Evolutionary conservation across 2,888 invertebrate genomes (phyloP).

Genomic region (Mythimna pallens): DNA sequence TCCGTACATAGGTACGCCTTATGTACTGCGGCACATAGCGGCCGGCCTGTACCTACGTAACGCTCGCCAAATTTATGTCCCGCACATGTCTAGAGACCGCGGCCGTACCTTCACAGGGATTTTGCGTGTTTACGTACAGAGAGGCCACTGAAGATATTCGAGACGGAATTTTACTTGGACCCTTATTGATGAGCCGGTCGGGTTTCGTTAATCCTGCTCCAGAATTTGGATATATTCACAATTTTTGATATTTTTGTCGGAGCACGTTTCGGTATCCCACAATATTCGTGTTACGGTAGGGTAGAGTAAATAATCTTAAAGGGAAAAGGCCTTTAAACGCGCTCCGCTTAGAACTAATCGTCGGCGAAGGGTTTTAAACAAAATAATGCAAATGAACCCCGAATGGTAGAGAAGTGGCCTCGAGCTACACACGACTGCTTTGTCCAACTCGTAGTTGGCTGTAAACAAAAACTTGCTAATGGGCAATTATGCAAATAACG

Average conservation of each 20-base stretch:
- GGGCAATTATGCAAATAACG: slow-evolving; percentile 86
- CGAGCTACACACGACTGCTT: slow-evolving; percentile 71
- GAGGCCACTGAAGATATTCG: slow-evolving; percentile 85
- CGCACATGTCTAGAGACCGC: slow-evolving; percentile 91
- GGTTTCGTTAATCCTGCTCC: slow-evolving; percentile 73
- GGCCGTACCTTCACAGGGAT: slow-evolving; percentile 89
- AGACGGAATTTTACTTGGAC: slow-evolving; percentile 85
- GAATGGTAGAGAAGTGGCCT: slow-evolving; percentile 70
- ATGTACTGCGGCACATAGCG: slow-evolving; percentile 87
- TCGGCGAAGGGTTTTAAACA: slow-evolving; percentile 70
- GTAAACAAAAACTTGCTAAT: slow-evolving; percentile 88
- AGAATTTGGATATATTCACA: slow-evolving; percentile 54
- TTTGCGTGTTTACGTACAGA: slow-evolving; percentile 89
- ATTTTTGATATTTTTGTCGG: slow-evolving; percentile 45
- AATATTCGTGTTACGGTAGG: slow-evolving; percentile 20
- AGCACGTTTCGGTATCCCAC: slow-evolving; percentile 29
- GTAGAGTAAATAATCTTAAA: slow-evolving; percentile 46
- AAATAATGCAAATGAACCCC: slow-evolving; percentile 75
- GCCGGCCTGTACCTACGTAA: slow-evolving; percentile 89
- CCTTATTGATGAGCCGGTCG: slow-evolving; percentile 86
- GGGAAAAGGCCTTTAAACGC: slow-evolving; percentile 36
- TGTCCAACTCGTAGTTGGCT: slow-evolving; percentile 75
- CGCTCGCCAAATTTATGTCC: slow-evolving; percentile 90
- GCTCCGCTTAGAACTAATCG: slow-evolving; percentile 67
- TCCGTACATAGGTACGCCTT: slow-evolving; percentile 87